Evolutionary conservation across 1,140 invertebrate genomes (phyloP).

Genomic region (Drosophila murphyi): DNA sequence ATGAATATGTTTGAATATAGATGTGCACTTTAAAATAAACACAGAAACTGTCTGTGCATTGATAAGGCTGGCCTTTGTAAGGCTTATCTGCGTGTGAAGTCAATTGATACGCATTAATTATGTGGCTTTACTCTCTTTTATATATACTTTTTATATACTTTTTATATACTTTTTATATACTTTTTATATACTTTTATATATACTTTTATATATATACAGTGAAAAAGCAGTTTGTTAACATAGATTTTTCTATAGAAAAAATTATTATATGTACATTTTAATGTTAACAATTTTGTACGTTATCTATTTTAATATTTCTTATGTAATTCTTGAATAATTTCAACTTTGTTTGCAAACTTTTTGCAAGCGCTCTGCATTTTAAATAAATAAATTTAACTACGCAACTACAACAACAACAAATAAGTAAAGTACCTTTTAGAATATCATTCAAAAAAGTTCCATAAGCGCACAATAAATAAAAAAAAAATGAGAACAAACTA

Average conservation of each 20-base stretch:
- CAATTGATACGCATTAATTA: neutral
- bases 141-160: too few relatives aligned
- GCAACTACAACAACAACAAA: conserved; percentile 9
- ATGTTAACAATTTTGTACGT: too few relatives aligned
- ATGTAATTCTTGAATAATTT: too few relatives aligned
- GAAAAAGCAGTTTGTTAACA: too few relatives aligned
- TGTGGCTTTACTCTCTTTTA: too few relatives aligned
- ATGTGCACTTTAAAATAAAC: conserved; percentile 12
- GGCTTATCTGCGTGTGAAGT: neutral
- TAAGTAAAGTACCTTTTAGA: conserved; percentile 7
- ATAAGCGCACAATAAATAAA: neutral
- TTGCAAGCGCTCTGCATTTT: neutral
- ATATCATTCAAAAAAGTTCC: conserved; percentile 12
- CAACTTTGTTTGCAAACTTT: neutral
- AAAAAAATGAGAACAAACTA: conserved; percentile 9
- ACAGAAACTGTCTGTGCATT: conserved; percentile 7
- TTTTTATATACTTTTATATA: neutral
- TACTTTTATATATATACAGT: neutral
- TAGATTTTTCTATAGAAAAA: too few relatives aligned
- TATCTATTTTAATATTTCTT: too few relatives aligned
- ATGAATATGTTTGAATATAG: neutral
- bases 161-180: neutral
- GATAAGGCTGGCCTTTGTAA: conserved; percentile 25
- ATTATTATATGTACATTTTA: too few relatives aligned
- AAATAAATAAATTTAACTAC: conserved; percentile 12